phyloP scores from a whole-genome alignment of 2,888 invertebrate species.

The Ochropacha duplaris region DNA sequence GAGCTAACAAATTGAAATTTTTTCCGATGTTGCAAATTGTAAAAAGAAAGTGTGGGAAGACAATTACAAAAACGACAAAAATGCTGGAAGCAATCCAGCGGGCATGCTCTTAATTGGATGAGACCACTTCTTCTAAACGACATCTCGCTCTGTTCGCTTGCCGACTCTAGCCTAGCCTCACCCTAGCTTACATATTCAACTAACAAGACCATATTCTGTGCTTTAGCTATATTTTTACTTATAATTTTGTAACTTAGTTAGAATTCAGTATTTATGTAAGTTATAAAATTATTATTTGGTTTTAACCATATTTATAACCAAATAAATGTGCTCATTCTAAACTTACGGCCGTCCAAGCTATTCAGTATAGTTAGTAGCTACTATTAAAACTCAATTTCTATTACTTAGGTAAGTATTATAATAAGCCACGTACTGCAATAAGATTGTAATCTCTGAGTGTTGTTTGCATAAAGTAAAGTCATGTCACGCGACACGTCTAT shows the following conservation, averaged over 20 bases:
- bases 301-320: too few relatives aligned
- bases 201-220: conserved; percentile 36
- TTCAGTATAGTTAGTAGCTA: too few relatives aligned
- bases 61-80: conserved; percentile 77
- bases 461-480: conserved; percentile 48
- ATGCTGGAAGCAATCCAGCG: conserved; percentile 75
- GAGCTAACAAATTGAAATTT: conserved; percentile 38
- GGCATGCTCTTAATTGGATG: conserved; percentile 79
- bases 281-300: too few relatives aligned
- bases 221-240: conserved; percentile 5
- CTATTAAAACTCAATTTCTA: too few relatives aligned
- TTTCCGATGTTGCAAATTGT: conserved; percentile 45
- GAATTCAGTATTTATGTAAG: too few relatives aligned
- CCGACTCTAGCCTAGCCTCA: conserved; percentile 27
- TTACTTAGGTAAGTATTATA: conserved; percentile 14
- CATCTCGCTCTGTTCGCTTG: conserved; percentile 39
- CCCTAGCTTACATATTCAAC: conserved; percentile 47
- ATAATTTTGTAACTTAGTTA: not conserved
- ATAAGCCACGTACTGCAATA: conserved; percentile 44
- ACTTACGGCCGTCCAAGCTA: too few relatives aligned
- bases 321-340: not conserved
- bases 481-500: conserved; percentile 57
- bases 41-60: conserved; percentile 61
- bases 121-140: conserved; percentile 78
- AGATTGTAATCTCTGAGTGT: conserved; percentile 43